Conservation (phyloP, 2,888 invertebrate species). For the Trichopria drosophilae region DNA sequence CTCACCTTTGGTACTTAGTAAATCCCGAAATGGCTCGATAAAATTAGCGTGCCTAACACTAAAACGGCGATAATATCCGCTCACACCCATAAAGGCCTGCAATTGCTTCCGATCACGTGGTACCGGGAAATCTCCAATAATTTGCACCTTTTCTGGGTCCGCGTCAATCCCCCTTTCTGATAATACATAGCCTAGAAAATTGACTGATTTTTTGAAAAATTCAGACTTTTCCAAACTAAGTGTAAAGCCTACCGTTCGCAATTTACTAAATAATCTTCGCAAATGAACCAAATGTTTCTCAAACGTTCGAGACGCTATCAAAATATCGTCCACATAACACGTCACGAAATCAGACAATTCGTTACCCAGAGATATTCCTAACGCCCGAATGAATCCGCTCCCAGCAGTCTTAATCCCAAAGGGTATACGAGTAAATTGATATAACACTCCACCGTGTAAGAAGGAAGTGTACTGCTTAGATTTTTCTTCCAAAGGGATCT, state of each 20-base stretch:
- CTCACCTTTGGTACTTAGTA: no score
- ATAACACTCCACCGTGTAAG: no score
- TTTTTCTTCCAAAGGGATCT: constrained; percentile 10
- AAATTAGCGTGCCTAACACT: background rate
- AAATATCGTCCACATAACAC: constrained; percentile 35
- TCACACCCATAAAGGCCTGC: constrained; percentile 1
- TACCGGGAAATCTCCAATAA: background rate
- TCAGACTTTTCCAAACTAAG: no score
- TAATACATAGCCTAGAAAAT: constrained; percentile 1
- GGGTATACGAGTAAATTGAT: no score
- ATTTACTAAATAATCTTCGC: constrained; percentile 15
- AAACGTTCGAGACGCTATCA: constrained; percentile 23
- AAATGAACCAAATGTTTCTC: constrained; percentile 30
- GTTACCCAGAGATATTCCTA: constrained; percentile 37
- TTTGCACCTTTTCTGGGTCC: constrained; percentile 14
- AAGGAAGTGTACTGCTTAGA: constrained; percentile 26
- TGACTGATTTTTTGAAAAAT: background rate
- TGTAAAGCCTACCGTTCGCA: background rate
- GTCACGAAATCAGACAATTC: constrained; percentile 31
- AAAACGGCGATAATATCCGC: constrained; percentile 3
- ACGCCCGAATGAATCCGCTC: constrained; percentile 35
- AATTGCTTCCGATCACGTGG: background rate
- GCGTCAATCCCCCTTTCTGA: background rate
- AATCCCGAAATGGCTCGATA: no score
- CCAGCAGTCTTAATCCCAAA: no score